A percentile compares a stretch with the other conserved stretches of the same genome.
These are phyloP conservation scores for Aethina tumida DNA, from an alignment of 1,140 invertebrate species.

Conservation along the genomic window DNA sequence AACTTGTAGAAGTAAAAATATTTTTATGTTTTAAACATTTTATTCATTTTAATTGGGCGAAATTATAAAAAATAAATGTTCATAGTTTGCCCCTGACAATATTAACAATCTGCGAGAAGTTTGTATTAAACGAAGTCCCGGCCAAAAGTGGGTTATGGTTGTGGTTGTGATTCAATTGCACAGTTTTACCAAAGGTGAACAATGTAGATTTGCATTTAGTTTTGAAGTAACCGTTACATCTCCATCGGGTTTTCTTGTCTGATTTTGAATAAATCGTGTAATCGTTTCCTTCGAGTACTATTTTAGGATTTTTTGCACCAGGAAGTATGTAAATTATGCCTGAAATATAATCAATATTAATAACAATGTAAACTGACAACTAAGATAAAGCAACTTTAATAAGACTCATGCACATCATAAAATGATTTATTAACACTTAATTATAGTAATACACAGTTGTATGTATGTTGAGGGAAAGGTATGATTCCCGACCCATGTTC, in stretches of 20 bases:
- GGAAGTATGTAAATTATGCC: conserved; percentile 20
- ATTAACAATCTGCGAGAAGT: conserved; percentile 12
- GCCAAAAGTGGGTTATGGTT: conserved; percentile 15
- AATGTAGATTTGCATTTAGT: conserved; percentile 25
- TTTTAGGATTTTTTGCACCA: conserved; percentile 23
- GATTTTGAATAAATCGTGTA: conserved; percentile 16
- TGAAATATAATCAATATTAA: conserved; percentile 16
- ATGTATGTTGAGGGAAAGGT: no score
- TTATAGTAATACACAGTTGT: no score
- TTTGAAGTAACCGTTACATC: conserved; percentile 20
- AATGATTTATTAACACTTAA: no score
- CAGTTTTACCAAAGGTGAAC: conserved; percentile 19
- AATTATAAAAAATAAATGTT: no score
- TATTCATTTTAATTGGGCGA: no score
- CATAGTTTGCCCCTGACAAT: conserved; percentile 16
- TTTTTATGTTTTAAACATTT: no score
- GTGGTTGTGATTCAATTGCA: conserved; percentile 16
- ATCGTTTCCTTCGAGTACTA: conserved; percentile 21
- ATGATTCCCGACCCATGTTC: no score
- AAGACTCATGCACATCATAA: no score
- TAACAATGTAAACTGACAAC: no score
- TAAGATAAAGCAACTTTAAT: no score
- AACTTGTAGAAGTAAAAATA: no score
- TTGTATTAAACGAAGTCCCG: conserved; percentile 8
- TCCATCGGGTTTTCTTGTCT: conserved; percentile 15